Conservation (phyloP, 2,113 vertebrate genomes). For the Solenodon paradoxus region DNA sequence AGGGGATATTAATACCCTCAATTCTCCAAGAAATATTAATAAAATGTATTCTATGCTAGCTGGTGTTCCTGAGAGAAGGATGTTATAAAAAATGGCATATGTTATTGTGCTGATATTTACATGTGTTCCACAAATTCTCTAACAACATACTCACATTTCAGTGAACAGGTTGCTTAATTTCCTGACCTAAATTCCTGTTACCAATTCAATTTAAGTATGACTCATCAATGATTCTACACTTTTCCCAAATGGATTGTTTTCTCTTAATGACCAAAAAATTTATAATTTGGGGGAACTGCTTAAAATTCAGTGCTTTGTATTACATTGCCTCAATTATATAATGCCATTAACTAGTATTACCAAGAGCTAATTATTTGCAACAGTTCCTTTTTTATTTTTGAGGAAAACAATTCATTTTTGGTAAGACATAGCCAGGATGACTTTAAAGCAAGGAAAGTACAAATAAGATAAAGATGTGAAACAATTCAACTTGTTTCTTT, state of each 20-base stretch:
- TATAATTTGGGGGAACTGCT: constrained; percentile 57
- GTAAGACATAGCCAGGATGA: not conserved
- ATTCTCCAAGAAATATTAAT: not conserved
- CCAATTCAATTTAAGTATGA: constrained; percentile 10
- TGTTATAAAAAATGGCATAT: not conserved
- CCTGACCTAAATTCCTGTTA: constrained; percentile 17
- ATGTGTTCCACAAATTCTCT: not conserved
- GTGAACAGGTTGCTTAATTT: not conserved
- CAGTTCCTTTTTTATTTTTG: not conserved
- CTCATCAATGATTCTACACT: constrained; percentile 25
- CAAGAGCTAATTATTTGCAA: constrained; percentile 44
- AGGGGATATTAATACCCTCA: not conserved
- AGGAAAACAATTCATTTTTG: constrained; percentile 39
- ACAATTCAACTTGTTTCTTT: not conserved
- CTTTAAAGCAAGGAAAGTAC: not conserved
- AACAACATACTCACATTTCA: not conserved
- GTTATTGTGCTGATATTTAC: not conserved
- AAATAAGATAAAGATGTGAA: not conserved
- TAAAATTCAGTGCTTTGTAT: constrained; percentile 39
- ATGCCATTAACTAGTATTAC: constrained; percentile 60
- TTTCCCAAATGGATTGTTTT: constrained; percentile 42
- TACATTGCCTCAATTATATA: constrained; percentile 65
- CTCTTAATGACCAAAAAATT: constrained; percentile 72
- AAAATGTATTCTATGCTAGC: not conserved
- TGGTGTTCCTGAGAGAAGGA: not conserved